These are phyloP conservation scores for Orthosia gracilis DNA, from an alignment of 2,888 invertebrate genomes.

Conservation along the genomic window DNA sequence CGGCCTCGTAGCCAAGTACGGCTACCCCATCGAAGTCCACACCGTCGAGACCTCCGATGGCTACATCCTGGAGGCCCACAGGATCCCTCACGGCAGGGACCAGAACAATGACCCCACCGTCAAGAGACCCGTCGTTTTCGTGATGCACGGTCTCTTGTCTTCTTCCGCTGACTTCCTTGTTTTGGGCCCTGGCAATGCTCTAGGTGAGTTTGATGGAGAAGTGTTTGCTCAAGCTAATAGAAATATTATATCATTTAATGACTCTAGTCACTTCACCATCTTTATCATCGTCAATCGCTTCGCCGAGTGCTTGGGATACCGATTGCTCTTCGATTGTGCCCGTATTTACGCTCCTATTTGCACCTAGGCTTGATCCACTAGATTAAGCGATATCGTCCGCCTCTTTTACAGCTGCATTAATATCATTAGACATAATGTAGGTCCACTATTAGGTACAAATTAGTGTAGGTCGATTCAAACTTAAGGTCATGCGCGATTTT, in stretches of 20 bases:
- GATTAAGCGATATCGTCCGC: neutral
- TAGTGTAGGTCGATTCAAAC: neutral
- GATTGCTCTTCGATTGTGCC: neutral
- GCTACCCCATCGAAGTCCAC: slow-evolving; percentile 78
- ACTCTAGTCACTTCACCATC: neutral
- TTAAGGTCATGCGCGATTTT: neutral
- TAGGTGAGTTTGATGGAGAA: slow-evolving; percentile 69
- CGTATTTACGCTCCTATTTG: neutral
- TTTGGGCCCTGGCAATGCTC: slow-evolving; percentile 73
- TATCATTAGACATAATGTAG: neutral
- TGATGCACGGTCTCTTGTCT: slow-evolving; percentile 80
- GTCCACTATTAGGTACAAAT: neutral
- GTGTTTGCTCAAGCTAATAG: too few relatives aligned
- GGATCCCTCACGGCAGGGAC: slow-evolving; percentile 77
- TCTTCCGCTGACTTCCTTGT: slow-evolving; percentile 80
- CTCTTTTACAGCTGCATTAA: neutral
- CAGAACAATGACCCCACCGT: slow-evolving; percentile 65
- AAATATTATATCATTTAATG: neutral
- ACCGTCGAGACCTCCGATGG: slow-evolving; percentile 75
- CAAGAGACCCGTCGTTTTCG: slow-evolving; percentile 68
- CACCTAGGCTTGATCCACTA: too few relatives aligned
- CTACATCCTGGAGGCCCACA: slow-evolving; percentile 77
- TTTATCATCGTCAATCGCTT: neutral
- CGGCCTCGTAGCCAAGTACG: slow-evolving; percentile 76
- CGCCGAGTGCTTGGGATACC: neutral